Percentiles rank a stretch among this genome's conserved stretches.
Evolutionary conservation across 2,888 invertebrate genomes (phyloP).

Genomic region (Autographa gamma): DNA sequence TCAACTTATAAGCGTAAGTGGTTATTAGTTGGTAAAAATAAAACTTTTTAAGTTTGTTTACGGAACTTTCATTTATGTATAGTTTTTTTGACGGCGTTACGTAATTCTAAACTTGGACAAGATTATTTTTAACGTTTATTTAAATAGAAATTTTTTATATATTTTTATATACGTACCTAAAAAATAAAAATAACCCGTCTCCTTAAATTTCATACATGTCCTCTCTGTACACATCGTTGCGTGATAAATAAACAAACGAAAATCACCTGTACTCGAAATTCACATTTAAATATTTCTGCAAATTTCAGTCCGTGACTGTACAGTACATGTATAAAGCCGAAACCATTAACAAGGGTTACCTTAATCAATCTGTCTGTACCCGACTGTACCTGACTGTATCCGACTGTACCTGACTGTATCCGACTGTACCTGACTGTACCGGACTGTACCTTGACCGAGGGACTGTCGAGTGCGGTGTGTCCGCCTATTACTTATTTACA

Average conservation of each 20-base stretch:
- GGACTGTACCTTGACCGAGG: conserved; percentile 17
- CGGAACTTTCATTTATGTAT: too few relatives aligned
- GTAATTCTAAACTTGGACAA: too few relatives aligned
- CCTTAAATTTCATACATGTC: too few relatives aligned
- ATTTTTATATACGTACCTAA: too few relatives aligned
- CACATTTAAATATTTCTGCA: neutral
- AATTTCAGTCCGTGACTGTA: neutral
- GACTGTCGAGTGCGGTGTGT: conserved; percentile 13
- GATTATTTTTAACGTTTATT: too few relatives aligned
- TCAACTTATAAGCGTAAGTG: neutral
- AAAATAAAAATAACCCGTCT: too few relatives aligned
- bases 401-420: neutral
- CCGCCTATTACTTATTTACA: conserved; percentile 41
- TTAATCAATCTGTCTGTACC: conserved; percentile 39
- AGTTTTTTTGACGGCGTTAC: too few relatives aligned
- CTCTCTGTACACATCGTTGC: too few relatives aligned
- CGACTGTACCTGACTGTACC: too few relatives aligned
- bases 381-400: too few relatives aligned
- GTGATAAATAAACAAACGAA: neutral
- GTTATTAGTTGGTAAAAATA: neutral
- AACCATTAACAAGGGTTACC: conserved; percentile 46
- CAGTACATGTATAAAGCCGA: conserved; percentile 12
- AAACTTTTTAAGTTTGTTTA: too few relatives aligned
- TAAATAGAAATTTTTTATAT: too few relatives aligned
- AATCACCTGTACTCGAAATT: neutral